Evolutionary conservation across 2,888 invertebrate genomes (phyloP), one percentile per base, ranked within the genome.

Genomic region (Thereva nobilitata): DNA sequence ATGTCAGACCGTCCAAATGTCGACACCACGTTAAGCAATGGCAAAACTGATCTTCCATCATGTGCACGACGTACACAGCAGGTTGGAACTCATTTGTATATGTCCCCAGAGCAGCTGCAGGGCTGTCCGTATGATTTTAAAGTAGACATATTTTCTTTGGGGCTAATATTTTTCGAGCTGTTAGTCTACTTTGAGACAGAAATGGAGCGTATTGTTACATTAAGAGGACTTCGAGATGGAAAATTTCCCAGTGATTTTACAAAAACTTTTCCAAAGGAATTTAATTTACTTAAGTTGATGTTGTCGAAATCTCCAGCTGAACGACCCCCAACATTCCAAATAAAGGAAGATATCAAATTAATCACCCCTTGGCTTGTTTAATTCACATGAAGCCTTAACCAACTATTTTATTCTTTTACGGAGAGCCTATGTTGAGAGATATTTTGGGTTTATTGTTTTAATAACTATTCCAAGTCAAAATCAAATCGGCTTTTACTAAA

Each of bases 141-240:
- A 81, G 96, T 97, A 64, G 97, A 97, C 80, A 96, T 97, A 68
- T 97, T 91, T 83, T 94, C 97, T 0, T 83, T 97, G 71, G 97
- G 97, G 0, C 84, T 99, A 67, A 95, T 99, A 70, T 86, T 97
- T 72, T 93, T 96, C 79, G 99, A 99, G 82, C 79, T 99, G 66
- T 83, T 97, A 49, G 89, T 91, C 63, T 93, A 95, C 12, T 97
- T 98, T 80, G 82, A 83, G 7, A 98, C 98, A 0, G 91, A 94
- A 80, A 90, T 95, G 86, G 98, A 99, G 82, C 85, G 97, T 61
- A 85, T 91, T 69, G 80, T 84, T 47, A 86, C 87, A 5, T 81
- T 95, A 59, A 83, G 85, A 64, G 82, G 86, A 70, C 83, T 92
- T 45, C 84, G 91, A 59, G 84, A 85, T 54, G 86, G 87, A 3